A percentile compares a stretch with the other conserved stretches of the same genome.
These are phyloP conservation scores for Sycon ciliatum DNA, from an alignment of 37 sponge, comb jelly and placozoan genomes.

Conservation along the genomic window DNA sequence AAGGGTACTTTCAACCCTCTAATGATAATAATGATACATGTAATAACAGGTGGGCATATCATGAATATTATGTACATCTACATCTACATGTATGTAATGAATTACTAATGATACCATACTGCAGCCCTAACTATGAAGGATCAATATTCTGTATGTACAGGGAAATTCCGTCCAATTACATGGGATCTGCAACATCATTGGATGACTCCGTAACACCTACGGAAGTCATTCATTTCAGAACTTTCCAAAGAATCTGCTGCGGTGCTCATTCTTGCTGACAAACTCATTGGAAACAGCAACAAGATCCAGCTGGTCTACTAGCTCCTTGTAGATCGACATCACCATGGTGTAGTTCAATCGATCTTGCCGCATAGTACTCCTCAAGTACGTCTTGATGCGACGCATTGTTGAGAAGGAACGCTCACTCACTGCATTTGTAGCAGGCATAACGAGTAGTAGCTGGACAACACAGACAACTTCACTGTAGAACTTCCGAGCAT, in stretches of 20 bases:
- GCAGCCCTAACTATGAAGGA: no score
- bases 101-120: no score
- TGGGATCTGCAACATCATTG: no score
- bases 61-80: no score
- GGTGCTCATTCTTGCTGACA: conserved; percentile 47
- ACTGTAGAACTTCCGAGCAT: conserved; percentile 19
- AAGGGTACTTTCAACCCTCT: no score
- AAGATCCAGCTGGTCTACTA: conserved; percentile 34
- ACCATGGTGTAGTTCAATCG: conserved; percentile 38
- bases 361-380: conserved; percentile 39
- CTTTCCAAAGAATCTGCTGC: conserved; percentile 42
- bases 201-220: no score
- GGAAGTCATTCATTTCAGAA: no score
- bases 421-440: conserved; percentile 45
- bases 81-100: no score
- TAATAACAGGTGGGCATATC: no score
- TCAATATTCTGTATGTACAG: no score
- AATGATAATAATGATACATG: no score
- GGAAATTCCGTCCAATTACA: no score
- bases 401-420: conserved; percentile 32
- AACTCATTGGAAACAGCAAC: conserved; percentile 43
- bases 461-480: conserved; percentile 33
- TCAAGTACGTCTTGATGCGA: conserved; percentile 36
- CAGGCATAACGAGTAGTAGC: conserved; percentile 35
- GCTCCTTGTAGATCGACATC: conserved; percentile 47